These are phyloP conservation scores for Atopsyche davidsoni DNA, from an alignment of 1,140 invertebrate genomes.

Conservation along the genomic window DNA sequence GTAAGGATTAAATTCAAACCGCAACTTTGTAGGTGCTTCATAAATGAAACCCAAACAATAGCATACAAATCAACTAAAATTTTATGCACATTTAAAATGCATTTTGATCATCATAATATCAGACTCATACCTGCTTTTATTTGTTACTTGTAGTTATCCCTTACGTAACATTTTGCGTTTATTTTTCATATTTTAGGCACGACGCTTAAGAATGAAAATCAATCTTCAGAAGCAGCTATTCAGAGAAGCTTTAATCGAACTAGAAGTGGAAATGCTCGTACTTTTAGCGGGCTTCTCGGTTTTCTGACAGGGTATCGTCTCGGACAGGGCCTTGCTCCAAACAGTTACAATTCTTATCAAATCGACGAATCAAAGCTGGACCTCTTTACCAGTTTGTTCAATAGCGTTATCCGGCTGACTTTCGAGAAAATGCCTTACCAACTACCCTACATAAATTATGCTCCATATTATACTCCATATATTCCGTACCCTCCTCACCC, in stretches of 20 bases:
- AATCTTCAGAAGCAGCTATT: neutral
- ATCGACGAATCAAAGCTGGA: conserved; percentile 16
- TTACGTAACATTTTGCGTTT: too few species aligned
- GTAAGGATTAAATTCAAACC: too few species aligned
- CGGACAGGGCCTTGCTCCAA: conserved; percentile 15
- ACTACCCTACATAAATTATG: neutral
- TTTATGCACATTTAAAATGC: too few species aligned
- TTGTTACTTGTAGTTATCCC: too few species aligned
- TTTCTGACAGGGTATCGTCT: conserved; percentile 26
- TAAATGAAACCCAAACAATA: too few species aligned
- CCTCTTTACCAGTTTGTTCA: conserved; percentile 21
- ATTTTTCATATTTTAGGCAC: too few species aligned
- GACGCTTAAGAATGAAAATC: too few species aligned
- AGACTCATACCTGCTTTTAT: too few species aligned
- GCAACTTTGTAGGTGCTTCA: too few species aligned
- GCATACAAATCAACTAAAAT: too few species aligned
- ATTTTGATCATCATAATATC: too few species aligned
- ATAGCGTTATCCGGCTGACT: conserved; percentile 16
- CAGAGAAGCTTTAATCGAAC: neutral
- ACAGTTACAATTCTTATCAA: conserved; percentile 12
- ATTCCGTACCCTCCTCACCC: neutral
- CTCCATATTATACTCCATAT: conserved; percentile 5
- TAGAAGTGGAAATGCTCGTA: neutral
- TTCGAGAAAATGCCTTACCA: conserved; percentile 20
- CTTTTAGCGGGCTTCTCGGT: conserved; percentile 20